Evolutionary conservation across 2,113 vertebrate genomes (phyloP), one percentile per base, ranked within the genome.

Genomic region (Rhineura floridana): DNA sequence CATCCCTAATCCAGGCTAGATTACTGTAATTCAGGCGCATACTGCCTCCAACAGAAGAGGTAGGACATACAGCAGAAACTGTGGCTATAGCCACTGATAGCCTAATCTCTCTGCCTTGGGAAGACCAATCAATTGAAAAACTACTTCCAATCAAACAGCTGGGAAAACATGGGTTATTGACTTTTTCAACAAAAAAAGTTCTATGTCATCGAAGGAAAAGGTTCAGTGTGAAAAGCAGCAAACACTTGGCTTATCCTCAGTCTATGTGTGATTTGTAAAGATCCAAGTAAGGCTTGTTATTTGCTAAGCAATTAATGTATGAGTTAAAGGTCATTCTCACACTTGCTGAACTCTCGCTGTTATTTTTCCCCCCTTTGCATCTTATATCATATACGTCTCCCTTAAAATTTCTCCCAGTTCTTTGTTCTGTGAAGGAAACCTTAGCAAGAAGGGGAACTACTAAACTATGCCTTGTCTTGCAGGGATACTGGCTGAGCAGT

Each of bases 401-500:
- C 48, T 62, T 10, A 36, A 6, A 9, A 81, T 17, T 8, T 62
- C 6, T 30, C 76, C 79, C 81, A 2, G 36, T 28, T 5, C 0
- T n/a, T 84, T 3, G 30, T 13, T 70, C n/a, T 52, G 13, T 13
- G 69, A 44, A 63, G 23, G 52, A 6, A 25, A 21, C 6, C 3
- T n/a, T n/a, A n/a, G 23, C 19, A 8, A 50, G 7, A 33, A 1
- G 30, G 42, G 4, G 3, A 21, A 81, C 19, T 28, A 44, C 19
- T 65, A 28, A 17, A 65, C 0, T 0, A 3, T 28, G 17, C 89
- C 67, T 13, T 36, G 33, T 52, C 88, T n/a, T 75, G 12, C 94
- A 99, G 98, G 99, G 77, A 98, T 99, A 1, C 94, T 99, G 96
- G 97, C 96, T 0, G 98, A 99, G 92, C 99, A 99, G 96, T 99